These are phyloP conservation scores for Poecilia latipinna DNA, from an alignment of 2,113 vertebrate genomes.

Conservation along the genomic window DNA sequence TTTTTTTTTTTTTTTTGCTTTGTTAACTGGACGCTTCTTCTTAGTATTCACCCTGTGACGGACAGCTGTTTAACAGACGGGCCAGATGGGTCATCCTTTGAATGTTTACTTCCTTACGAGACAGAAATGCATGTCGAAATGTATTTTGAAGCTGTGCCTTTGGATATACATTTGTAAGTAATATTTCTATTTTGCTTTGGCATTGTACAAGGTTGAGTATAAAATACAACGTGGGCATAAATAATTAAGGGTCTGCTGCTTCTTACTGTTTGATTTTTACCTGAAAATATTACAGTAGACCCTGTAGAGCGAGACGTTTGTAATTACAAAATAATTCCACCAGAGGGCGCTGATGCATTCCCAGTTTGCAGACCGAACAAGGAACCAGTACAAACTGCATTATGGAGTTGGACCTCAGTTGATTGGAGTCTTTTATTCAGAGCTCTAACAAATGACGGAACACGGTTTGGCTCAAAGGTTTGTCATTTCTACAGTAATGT, in stretches of 20 bases:
- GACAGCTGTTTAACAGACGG: conserved; percentile 50
- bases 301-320: too few relatives aligned
- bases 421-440: neutral
- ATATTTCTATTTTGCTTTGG: conserved; percentile 78
- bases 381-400: neutral
- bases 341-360: neutral
- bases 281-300: neutral
- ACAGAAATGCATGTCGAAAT: conserved; percentile 71
- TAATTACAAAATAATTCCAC: neutral
- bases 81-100: conserved; percentile 63
- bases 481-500: neutral
- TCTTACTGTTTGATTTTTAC: neutral
- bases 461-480: neutral
- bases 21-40: conserved; percentile 43
- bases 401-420: neutral
- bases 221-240: conserved; percentile 66
- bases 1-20: conserved; percentile 27
- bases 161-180: conserved; percentile 76
- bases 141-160: conserved; percentile 81
- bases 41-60: conserved; percentile 64
- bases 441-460: too few relatives aligned
- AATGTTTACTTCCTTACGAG: conserved; percentile 74
- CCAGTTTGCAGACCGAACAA: neutral
- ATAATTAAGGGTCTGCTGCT: conserved; percentile 9
- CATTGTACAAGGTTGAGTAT: conserved; percentile 57